Evolutionary conservation across 2,113 vertebrate species (phyloP).

Genomic region (Lonchura striata): DNA sequence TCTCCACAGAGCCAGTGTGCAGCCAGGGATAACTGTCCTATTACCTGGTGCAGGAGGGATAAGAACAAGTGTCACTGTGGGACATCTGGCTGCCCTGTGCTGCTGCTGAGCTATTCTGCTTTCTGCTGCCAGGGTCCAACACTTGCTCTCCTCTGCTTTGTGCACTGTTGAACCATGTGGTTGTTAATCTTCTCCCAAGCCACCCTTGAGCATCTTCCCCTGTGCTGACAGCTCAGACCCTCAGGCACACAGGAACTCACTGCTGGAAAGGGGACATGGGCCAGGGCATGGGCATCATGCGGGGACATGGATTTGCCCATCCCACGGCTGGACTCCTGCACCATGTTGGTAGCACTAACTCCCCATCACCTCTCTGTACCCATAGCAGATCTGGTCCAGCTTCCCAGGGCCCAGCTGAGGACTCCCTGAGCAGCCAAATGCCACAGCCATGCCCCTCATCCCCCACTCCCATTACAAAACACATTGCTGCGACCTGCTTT

Average conservation of each 20-base stretch:
- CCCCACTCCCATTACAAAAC: background rate
- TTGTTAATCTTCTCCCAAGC: background rate
- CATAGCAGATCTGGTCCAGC: background rate
- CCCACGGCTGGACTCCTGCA: background rate
- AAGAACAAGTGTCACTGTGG: background rate
- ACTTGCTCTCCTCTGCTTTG: background rate
- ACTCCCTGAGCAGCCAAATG: background rate
- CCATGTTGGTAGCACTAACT: background rate
- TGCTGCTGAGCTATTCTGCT: background rate
- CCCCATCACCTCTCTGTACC: background rate
- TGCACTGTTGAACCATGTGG: background rate
- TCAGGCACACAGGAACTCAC: fast-evolving
- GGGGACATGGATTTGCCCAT: background rate
- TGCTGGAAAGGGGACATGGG: background rate
- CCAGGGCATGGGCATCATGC: background rate
- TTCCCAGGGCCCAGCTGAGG: background rate
- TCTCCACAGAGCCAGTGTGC: background rate
- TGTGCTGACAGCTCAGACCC: background rate
- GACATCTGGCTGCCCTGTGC: background rate
- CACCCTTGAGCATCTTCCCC: background rate
- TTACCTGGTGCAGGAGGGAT: background rate
- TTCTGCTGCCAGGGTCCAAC: background rate
- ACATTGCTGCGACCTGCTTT: background rate
- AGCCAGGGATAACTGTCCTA: background rate
- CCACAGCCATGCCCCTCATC: background rate